Evolutionary conservation across 2,888 invertebrate genomes (phyloP), one percentile per base, ranked within the genome.

Genomic region (Diarsia mendica): DNA sequence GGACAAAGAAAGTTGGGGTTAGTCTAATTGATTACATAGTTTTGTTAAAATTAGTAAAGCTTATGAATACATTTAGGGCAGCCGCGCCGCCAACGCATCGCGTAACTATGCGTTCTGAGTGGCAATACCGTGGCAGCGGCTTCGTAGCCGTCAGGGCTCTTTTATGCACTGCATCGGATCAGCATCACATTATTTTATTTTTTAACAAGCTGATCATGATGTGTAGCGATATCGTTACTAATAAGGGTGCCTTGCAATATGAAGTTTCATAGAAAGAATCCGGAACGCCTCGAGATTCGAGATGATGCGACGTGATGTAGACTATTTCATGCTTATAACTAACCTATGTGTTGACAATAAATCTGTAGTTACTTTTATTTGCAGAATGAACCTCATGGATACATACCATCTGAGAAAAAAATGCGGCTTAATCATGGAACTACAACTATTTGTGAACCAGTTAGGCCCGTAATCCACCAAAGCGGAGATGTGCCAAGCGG

Each of bases 1-100:
- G 51, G 60, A 68, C 67, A 85, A 66, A 70, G 2, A 61, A 33
- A 67, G 4, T n/a, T 10, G 5, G 11, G 4, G 3, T 77, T 78
- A 69, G 20, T 49, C 2, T 23, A n/a, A 63, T 63, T 10, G 2
- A 8, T 46, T 48, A n/a, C 5, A 10, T n/a, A 23, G 5, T 23
- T 46, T 23, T 51, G 2, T 2, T n/a, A 8, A n/a, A 20, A 61
- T 10, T 33, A 33, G 4, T 60, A 39, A 11, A 39, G 20, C 20
- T n/a, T 58, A 28, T 8, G 2, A 28, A 58, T 28, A 58, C 58
- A 58, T 5, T 58, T 15, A 15, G 3, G 8, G 9, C 18, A 23
- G 23, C 13, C 6, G 23, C 1, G 13, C 55, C 13, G 13, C 11
- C 6, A 28, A 28, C 15, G 28, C 28, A 28, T 23, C 23, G 28